Conservation (phyloP, 2,113 vertebrate species). For the Tychaedon coryphoeus region DNA sequence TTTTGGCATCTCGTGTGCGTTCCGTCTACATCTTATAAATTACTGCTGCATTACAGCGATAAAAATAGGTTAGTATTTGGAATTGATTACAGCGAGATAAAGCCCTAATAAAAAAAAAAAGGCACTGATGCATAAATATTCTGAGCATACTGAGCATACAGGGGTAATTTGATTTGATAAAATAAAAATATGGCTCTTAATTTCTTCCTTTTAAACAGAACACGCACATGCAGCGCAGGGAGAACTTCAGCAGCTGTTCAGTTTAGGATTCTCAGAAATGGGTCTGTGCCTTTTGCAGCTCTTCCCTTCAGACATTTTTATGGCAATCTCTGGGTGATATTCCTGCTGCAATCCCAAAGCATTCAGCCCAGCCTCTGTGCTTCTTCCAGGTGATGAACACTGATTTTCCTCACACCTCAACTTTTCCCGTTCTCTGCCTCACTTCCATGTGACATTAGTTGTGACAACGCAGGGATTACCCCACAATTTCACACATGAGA, state of each 20-base stretch:
- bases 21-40: constrained; percentile 53
- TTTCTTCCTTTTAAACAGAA: constrained; percentile 28
- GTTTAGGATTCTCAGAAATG: constrained; percentile 9
- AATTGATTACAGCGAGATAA: constrained; percentile 63
- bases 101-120: constrained; percentile 3
- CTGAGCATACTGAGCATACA: not conserved
- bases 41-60: constrained; percentile 16
- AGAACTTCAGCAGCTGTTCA: constrained; percentile 1
- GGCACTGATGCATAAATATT: constrained; percentile 24
- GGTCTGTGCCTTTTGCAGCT: not conserved
- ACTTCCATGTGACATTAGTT: not conserved
- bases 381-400: not conserved
- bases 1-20: constrained; percentile 48
- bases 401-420: not conserved
- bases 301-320: not conserved
- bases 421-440: not conserved
- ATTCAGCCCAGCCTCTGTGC: not conserved
- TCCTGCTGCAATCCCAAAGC: not conserved
- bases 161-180: constrained; percentile 34
- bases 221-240: not conserved
- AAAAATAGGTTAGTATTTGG: constrained; percentile 64
- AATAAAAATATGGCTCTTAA: constrained; percentile 22
- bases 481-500: not conserved
- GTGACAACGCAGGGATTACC: not conserved
- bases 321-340: not conserved